These are phyloP conservation scores for Pseudocheirus occidentalis DNA, from an alignment of 2,797 vertebrate species.

Conservation along the genomic window DNA sequence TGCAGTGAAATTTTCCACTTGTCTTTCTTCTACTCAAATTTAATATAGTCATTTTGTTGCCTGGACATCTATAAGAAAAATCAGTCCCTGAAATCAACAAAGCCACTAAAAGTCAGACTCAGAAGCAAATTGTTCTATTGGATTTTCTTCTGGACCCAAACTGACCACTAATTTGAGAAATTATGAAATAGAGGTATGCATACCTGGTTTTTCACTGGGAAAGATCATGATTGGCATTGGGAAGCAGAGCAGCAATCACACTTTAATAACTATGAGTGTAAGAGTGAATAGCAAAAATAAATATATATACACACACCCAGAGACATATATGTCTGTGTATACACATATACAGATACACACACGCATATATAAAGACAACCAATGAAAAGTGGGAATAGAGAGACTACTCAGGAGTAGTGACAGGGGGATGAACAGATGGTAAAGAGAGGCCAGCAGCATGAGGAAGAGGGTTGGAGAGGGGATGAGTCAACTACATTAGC, in stretches of 20 bases:
- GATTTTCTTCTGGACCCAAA: conserved; percentile 2
- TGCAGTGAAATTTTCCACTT: conserved; percentile 57
- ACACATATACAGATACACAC: no score
- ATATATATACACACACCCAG: no score
- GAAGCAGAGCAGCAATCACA: background rate
- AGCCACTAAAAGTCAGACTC: conserved; percentile 15
- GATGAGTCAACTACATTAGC: no score
- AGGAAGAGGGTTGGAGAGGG: no score
- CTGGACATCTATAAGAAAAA: conserved; percentile 25
- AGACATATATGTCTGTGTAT: no score
- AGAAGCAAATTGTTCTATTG: conserved; percentile 6
- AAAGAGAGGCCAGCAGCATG: no score
- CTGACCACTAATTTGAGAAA: background rate
- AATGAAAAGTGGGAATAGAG: background rate
- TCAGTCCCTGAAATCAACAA: conserved; percentile 29
- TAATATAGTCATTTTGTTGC: background rate
- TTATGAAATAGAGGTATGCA: background rate
- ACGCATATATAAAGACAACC: background rate
- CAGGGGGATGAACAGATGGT: no score
- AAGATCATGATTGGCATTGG: background rate
- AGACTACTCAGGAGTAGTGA: background rate
- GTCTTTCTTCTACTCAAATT: conserved; percentile 63
- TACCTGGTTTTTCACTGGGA: background rate
- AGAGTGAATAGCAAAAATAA: background rate
- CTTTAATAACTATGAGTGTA: background rate